Conservation (phyloP, 2,113 vertebrate species). For the Odocoileus hemionus region DNA sequence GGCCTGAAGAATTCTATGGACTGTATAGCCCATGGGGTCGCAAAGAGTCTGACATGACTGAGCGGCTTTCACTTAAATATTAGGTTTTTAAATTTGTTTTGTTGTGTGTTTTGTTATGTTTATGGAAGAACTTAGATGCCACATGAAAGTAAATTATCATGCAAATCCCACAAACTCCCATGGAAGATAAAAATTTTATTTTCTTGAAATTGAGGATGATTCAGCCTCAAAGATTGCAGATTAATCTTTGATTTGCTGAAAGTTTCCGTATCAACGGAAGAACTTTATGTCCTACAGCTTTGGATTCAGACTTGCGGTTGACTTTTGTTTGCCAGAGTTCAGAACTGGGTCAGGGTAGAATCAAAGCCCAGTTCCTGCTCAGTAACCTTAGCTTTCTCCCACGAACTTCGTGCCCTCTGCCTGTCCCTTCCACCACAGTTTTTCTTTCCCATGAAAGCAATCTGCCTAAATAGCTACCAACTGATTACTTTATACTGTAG, state of each 20-base stretch:
- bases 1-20: neutral
- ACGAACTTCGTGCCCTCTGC: neutral
- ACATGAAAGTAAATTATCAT: neutral
- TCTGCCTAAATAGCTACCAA: constrained; percentile 43
- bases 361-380: constrained; percentile 46
- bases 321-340: neutral
- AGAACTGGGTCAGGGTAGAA: neutral
- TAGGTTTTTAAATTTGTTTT: neutral
- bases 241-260: neutral
- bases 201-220: neutral
- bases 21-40: neutral
- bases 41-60: fast-evolving
- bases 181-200: neutral
- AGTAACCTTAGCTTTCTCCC: neutral
- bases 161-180: neutral
- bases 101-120: neutral
- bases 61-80: neutral
- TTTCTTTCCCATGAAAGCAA: constrained; percentile 28
- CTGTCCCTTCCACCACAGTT: neutral
- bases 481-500: constrained; percentile 34
- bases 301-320: neutral
- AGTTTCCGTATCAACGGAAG: neutral
- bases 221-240: neutral
- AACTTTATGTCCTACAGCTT: neutral
- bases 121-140: neutral